Evolutionary conservation across 1,140 invertebrate species (phyloP), one percentile per base, ranked within the genome.

Genomic region (Bilobella aurantiaca): DNA sequence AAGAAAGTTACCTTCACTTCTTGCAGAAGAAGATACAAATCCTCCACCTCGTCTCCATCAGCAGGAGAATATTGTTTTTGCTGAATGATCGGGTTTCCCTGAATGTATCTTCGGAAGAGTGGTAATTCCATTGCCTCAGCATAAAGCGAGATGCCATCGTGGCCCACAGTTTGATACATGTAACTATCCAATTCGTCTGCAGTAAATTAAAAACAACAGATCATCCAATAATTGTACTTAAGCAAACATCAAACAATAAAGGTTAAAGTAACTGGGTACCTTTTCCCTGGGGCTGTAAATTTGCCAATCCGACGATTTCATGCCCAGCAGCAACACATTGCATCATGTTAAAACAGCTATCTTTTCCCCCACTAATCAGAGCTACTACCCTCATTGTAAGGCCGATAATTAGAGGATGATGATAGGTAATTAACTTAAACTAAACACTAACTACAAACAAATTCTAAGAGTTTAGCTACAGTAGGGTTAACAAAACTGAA

Each of bases 121-220:
- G 96, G 95, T 65, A 99, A 78, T 1, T 85, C 89, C 85, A 98
- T 90, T 1, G 96, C 95, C 78, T 95, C 87, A 42, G 93, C 90
- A 77, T 96, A 92, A 66, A 90, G 82, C 62, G 89, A 86, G 69
- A 99, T 87, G 31, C 89, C 92, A 82, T 96, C 88, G 79, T 96
- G 90, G 12, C 96, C 97, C 61, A 99, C 96, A 60, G 93, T 96
- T 81, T 99, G 96, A 77, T 97, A 99, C 96, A 99, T 99, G 75
- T 93, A 98, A 75, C 95, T 98, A 79, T 99, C 96, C 69, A 98
- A 77, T 78, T 99, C 96, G 83, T 93, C 90, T 91, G 71, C 21
- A 67, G 61, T 23, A 63, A 14, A 27, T 21, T 59, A 5, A 60
- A 8, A 8, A 3, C 5, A 47, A 46, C 21, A 46, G 12, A 53